phyloP scores from a whole-genome alignment of 2,888 invertebrate genomes.

The Mylabris sibirica region DNA sequence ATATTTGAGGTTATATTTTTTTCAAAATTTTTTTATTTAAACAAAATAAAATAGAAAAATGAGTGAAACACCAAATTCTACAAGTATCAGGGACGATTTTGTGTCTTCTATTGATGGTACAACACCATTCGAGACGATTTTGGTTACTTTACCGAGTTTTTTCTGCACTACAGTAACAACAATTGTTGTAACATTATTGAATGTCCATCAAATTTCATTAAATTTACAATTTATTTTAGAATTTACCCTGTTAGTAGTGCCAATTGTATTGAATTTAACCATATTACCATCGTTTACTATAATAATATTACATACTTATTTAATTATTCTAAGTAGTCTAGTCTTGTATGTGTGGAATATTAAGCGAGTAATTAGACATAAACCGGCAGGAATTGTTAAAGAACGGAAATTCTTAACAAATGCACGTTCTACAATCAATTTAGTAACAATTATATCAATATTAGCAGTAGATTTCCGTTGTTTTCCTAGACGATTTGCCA shows the following conservation, averaged over 20 bases:
- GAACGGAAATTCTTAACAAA: constrained; percentile 67
- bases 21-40: neutral
- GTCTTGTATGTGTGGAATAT: constrained; percentile 14
- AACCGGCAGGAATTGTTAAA: neutral
- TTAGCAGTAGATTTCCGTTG: constrained; percentile 92
- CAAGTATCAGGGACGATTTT: constrained; percentile 60
- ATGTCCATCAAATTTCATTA: constrained; percentile 21
- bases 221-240: constrained; percentile 60
- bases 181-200: constrained; percentile 46
- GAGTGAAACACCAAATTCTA: constrained; percentile 9
- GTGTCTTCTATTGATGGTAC: constrained; percentile 66
- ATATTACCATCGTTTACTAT: constrained; percentile 59
- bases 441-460: constrained; percentile 82
- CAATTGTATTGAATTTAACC: constrained; percentile 68
- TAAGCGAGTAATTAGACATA: neutral
- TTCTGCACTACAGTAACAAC: constrained; percentile 52
- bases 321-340: neutral
- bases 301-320: neutral
- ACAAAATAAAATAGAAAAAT: neutral
- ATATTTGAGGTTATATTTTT: constrained; percentile 8
- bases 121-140: constrained; percentile 63
- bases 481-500: constrained; percentile 86
- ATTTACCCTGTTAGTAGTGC: constrained; percentile 66
- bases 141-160: constrained; percentile 54
- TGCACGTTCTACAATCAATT: constrained; percentile 73